A percentile compares a stretch with the other conserved stretches of the same genome.
phyloP scores from a whole-genome alignment of 2,888 invertebrate genomes.

The Papilio elwesi region DNA sequence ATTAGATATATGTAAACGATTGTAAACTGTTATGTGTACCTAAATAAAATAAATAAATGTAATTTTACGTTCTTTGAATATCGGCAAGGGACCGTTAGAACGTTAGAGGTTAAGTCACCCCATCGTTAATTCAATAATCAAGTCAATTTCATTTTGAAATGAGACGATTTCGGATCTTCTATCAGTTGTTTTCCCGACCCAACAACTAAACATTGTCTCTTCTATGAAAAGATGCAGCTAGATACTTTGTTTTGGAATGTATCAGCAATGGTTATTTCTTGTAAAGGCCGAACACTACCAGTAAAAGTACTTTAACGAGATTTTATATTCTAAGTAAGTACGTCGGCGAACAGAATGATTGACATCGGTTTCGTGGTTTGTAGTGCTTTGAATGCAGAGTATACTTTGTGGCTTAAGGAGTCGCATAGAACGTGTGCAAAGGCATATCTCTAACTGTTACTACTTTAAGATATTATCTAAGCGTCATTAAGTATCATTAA shows the following conservation, averaged over 20 bases:
- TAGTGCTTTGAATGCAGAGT: slow-evolving; percentile 35
- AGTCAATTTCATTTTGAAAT: no score
- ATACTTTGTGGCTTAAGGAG: slow-evolving; percentile 3
- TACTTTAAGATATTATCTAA: neutral
- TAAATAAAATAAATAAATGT: no score
- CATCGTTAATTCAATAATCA: no score
- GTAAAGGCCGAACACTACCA: neutral
- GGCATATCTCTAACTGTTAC: neutral
- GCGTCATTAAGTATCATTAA: no score
- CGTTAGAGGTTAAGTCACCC: no score
- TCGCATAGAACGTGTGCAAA: neutral
- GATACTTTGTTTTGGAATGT: neutral
- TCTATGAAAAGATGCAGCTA: neutral
- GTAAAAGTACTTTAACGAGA: slow-evolving; percentile 1
- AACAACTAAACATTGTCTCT: no score
- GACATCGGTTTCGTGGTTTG: slow-evolving; percentile 35
- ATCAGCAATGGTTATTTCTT: neutral
- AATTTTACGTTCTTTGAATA: no score
- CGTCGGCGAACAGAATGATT: slow-evolving; percentile 33
- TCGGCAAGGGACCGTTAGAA: no score
- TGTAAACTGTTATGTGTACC: no score
- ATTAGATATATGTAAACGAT: no score
- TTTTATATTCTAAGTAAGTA: slow-evolving; percentile 36
- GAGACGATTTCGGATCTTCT: no score
- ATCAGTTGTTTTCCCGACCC: no score